phyloP scores from a whole-genome alignment of 2,113 vertebrate genomes.

The Rhegmatorhina hoffmannsi region DNA sequence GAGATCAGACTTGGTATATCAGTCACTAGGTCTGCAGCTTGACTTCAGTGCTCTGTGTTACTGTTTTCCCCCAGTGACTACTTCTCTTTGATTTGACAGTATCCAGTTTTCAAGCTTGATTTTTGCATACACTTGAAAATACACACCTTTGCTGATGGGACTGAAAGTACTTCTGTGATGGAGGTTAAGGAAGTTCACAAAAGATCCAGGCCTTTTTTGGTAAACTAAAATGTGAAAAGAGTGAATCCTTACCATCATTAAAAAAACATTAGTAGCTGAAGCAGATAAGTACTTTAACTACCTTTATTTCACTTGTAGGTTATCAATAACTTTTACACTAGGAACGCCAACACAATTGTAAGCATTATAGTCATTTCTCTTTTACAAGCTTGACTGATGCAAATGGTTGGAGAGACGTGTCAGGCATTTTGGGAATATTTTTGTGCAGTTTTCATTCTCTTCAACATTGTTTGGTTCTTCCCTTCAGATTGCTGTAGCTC shows the following conservation, averaged over 20 bases:
- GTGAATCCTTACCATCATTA: not conserved
- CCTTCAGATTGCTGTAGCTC: slow-evolving; percentile 61
- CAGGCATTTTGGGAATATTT: not conserved
- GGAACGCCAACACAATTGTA: not conserved
- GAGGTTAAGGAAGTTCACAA: not conserved
- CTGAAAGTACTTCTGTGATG: not conserved
- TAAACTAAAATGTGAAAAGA: not conserved
- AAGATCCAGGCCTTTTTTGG: not conserved
- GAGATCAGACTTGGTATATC: not conserved
- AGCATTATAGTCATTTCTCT: not conserved
- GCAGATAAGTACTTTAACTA: not conserved
- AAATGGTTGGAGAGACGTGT: not conserved
- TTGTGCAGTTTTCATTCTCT: not conserved
- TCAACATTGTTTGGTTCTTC: slow-evolving; percentile 8
- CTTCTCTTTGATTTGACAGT: not conserved
- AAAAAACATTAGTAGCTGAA: not conserved
- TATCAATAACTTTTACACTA: not conserved
- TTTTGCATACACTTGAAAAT: not conserved
- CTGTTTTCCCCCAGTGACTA: not conserved
- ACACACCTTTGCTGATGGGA: not conserved
- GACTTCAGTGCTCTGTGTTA: not conserved
- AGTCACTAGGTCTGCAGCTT: not conserved
- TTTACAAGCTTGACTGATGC: not conserved
- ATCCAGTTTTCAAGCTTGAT: not conserved
- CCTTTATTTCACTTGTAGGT: not conserved